phyloP scores from a whole-genome alignment of 2,888 invertebrate genomes.

The Patella pellucida region DNA sequence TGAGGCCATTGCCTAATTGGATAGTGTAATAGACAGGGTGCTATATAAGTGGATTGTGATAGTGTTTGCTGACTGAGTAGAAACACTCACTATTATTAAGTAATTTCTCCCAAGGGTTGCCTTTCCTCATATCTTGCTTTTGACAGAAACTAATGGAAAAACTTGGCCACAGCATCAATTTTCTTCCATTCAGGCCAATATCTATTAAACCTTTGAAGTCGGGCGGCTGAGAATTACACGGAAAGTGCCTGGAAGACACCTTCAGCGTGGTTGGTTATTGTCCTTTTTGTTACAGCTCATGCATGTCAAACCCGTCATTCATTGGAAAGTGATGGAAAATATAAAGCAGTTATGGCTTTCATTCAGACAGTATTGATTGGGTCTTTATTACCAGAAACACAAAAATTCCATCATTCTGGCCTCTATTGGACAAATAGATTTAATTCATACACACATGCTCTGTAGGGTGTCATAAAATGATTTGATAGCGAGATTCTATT shows the following conservation, averaged over 20 bases:
- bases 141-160: slow-evolving; percentile 11
- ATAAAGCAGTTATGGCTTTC: slow-evolving; percentile 5
- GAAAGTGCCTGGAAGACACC: neutral
- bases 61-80: neutral
- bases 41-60: slow-evolving; percentile 1
- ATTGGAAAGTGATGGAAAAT: neutral
- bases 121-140: slow-evolving; percentile 9
- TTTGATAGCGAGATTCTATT: slow-evolving; percentile 5
- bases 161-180: neutral
- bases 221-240: neutral
- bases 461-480: slow-evolving; percentile 6
- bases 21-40: neutral
- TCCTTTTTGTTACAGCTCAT: neutral
- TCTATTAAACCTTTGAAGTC: slow-evolving; percentile 3
- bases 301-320: slow-evolving; percentile 5
- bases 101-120: slow-evolving; percentile 10
- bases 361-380: slow-evolving; percentile 10
- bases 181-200: neutral
- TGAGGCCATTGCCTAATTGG: neutral
- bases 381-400: slow-evolving; percentile 2
- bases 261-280: neutral
- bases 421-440: slow-evolving; percentile 6
- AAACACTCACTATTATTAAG: slow-evolving; percentile 12
- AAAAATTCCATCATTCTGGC: slow-evolving; percentile 7
- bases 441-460: neutral